Evolutionary conservation across 2,797 vertebrate genomes (phyloP).

Genomic region (Distichodus sexfasciatus): DNA sequence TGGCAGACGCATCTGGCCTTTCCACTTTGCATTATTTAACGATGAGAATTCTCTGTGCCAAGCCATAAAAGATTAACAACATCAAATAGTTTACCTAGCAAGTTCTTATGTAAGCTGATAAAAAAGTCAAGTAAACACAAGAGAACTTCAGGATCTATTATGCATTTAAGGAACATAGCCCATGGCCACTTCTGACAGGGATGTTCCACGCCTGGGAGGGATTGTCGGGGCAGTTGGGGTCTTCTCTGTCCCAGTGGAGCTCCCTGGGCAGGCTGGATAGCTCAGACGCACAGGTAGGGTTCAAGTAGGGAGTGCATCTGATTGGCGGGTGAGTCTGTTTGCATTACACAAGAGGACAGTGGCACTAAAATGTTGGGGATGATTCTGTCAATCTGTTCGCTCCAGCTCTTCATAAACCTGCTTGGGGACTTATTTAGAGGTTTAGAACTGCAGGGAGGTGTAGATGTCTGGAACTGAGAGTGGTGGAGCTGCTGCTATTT

Average conservation of each 20-base stretch:
- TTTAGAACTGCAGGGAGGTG: slow-evolving; percentile 2
- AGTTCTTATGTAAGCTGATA: slow-evolving; percentile 34
- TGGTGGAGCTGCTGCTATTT: slow-evolving; percentile 32
- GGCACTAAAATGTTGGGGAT: slow-evolving; percentile 1
- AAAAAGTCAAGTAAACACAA: slow-evolving; percentile 9
- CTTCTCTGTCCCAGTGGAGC: background rate
- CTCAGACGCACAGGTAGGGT: no score
- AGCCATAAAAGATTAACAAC: slow-evolving; percentile 65
- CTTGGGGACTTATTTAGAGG: background rate
- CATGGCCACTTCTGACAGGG: background rate
- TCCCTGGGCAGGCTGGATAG: background rate
- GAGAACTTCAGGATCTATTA: slow-evolving; percentile 4
- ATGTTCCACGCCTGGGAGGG: background rate
- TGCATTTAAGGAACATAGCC: slow-evolving; percentile 24
- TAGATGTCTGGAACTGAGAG: slow-evolving; percentile 12
- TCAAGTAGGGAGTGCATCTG: background rate
- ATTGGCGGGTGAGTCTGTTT: background rate
- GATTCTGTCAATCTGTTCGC: background rate
- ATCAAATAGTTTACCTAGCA: slow-evolving; percentile 56
- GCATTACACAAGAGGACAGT: background rate
- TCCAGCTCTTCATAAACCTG: slow-evolving; percentile 13
- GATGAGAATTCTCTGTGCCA: slow-evolving; percentile 56
- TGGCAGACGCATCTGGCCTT: slow-evolving; percentile 34
- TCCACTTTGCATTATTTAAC: slow-evolving; percentile 69
- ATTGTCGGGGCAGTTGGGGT: background rate